Evolutionary conservation across 2,797 vertebrate genomes (phyloP).

Genomic region (Enteromius unitaeniatus): DNA sequence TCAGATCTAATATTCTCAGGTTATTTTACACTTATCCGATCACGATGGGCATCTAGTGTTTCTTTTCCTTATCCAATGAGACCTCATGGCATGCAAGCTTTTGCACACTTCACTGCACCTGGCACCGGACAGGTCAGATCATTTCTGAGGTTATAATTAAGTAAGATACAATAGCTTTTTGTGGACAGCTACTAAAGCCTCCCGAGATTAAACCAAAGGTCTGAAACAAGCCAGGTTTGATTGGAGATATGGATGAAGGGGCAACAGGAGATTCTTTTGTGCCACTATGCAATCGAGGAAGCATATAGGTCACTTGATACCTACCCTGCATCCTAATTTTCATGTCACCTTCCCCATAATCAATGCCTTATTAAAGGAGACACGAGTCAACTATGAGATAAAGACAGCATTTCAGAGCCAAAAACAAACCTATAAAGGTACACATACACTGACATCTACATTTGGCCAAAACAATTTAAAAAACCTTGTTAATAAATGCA

Average conservation of each 20-base stretch:
- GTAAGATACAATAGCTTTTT: slow-evolving; percentile 79
- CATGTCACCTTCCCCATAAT: slow-evolving; percentile 50
- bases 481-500: background rate
- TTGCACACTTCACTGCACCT: slow-evolving; percentile 75
- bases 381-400: slow-evolving; percentile 17
- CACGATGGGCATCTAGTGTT: slow-evolving; percentile 75
- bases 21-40: slow-evolving; percentile 75
- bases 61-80: slow-evolving; percentile 76
- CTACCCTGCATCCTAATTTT: slow-evolving; percentile 54
- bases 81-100: slow-evolving; percentile 68
- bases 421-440: slow-evolving; percentile 4
- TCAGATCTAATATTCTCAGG: slow-evolving; percentile 60
- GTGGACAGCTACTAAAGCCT: slow-evolving; percentile 71
- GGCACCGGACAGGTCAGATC: slow-evolving; percentile 69
- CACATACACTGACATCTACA: background rate
- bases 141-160: slow-evolving; percentile 79
- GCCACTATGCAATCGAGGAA: slow-evolving; percentile 64
- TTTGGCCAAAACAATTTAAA: background rate
- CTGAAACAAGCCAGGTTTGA: slow-evolving; percentile 72
- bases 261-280: slow-evolving; percentile 78
- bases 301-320: slow-evolving; percentile 65
- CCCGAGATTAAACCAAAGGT: slow-evolving; percentile 73
- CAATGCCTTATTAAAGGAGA: slow-evolving; percentile 50
- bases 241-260: slow-evolving; percentile 67
- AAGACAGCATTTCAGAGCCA: slow-evolving; percentile 20